Conservation (phyloP, 2,113 vertebrate species). For the Bambusicola thoracicus region DNA sequence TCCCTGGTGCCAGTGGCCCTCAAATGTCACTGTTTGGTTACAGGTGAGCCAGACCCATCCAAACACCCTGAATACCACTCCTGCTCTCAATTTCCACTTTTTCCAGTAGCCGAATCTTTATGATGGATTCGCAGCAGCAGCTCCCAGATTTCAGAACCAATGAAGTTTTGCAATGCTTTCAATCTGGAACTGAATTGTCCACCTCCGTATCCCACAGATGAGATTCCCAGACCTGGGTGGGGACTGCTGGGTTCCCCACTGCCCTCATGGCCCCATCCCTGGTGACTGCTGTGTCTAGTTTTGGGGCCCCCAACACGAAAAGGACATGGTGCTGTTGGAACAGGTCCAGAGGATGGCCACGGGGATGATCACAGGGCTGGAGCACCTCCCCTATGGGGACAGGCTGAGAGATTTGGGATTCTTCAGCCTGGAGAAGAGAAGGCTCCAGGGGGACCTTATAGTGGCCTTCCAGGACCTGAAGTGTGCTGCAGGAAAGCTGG, state of each 20-base stretch:
- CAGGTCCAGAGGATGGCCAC: too few species aligned
- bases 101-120: not conserved
- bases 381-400: too few species aligned
- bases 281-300: too few species aligned
- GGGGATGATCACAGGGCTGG: too few species aligned
- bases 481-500: too few species aligned
- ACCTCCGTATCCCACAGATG: not conserved
- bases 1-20: not conserved
- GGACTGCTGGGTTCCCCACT: not conserved
- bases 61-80: not conserved
- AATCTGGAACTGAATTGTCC: accelerated
- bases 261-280: not conserved
- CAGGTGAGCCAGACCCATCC: not conserved
- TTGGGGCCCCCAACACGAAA: too few species aligned
- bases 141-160: not conserved
- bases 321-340: too few species aligned
- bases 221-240: too few species aligned
- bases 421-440: too few species aligned
- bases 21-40: not conserved
- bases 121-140: not conserved
- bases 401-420: too few species aligned
- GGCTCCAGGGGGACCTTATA: too few species aligned
- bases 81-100: accelerated
- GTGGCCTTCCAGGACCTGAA: too few species aligned
- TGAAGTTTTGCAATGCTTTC: not conserved